Conservation (phyloP, 1,140 invertebrate species). For the Pseudoatta argentina region DNA sequence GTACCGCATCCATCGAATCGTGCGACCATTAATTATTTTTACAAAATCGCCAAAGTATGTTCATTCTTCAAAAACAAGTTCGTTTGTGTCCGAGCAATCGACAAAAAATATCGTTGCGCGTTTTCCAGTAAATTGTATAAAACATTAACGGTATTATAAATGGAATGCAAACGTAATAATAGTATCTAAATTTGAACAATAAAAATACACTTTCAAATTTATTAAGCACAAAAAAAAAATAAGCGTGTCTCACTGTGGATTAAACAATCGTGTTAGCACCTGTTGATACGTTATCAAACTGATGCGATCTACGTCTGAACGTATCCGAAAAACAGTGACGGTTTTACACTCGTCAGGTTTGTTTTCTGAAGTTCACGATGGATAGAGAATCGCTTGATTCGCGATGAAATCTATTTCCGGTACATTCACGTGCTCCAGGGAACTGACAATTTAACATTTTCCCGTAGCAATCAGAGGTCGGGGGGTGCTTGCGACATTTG, state of each 20-base stretch:
- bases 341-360: slow-evolving; percentile 38
- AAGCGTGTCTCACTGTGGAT: slow-evolving; percentile 9
- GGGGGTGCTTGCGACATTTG: slow-evolving; percentile 36
- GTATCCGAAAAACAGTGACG: slow-evolving; percentile 20
- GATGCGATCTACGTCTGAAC: slow-evolving; percentile 21
- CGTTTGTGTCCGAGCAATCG: slow-evolving; percentile 9
- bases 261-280: slow-evolving; percentile 58
- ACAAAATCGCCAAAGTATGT: slow-evolving; percentile 67
- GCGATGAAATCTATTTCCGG: slow-evolving; percentile 49
- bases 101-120: slow-evolving; percentile 11
- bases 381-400: slow-evolving; percentile 33
- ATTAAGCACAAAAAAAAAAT: background rate
- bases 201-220: too few relatives aligned
- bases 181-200: background rate
- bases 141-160: background rate
- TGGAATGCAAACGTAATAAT: background rate
- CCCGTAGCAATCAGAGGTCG: slow-evolving; percentile 61
- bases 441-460: slow-evolving; percentile 72
- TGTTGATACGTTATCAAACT: slow-evolving; percentile 54
- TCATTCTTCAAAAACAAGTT: slow-evolving; percentile 49
- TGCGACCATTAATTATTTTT: slow-evolving; percentile 78
- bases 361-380: background rate
- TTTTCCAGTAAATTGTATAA: slow-evolving; percentile 7
- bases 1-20: slow-evolving; percentile 19
- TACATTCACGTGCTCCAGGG: slow-evolving; percentile 32